These are phyloP conservation scores for Eurystomus gularis DNA, from an alignment of 2,113 vertebrate species.

Conservation along the genomic window DNA sequence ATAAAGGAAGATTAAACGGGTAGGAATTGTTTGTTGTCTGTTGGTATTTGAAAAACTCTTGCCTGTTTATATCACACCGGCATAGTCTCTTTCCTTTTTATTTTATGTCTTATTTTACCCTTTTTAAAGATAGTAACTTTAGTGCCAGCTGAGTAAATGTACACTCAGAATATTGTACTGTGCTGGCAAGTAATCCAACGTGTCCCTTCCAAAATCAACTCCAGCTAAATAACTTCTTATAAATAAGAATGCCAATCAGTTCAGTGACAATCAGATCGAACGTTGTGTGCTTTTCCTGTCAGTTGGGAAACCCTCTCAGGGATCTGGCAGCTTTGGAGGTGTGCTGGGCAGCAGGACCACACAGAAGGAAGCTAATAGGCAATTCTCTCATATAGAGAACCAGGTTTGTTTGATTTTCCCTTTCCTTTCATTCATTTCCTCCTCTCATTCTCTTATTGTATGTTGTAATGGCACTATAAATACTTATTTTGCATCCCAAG, in stretches of 20 bases:
- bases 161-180: not conserved
- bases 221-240: not conserved
- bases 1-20: not conserved
- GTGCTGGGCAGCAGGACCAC: conserved; percentile 85
- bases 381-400: conserved; percentile 82
- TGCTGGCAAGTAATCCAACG: not conserved
- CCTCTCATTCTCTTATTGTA: not conserved
- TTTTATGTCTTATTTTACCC: not conserved
- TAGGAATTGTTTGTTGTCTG: not conserved
- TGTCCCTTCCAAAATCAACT: not conserved
- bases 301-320: conserved; percentile 89
- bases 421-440: not conserved
- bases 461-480: not conserved
- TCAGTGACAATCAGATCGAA: not conserved
- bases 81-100: not conserved
- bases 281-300: conserved; percentile 11
- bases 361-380: conserved; percentile 86
- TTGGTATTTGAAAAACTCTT: not conserved
- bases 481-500: not conserved
- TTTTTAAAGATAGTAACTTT: not conserved
- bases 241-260: not conserved
- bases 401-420: conserved; percentile 80
- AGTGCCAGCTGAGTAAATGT: not conserved
- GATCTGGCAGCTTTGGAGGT: conserved; percentile 90
- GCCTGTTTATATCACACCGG: not conserved